Conservation (phyloP, 1,140 invertebrate species). For the Danaus plexippus region DNA sequence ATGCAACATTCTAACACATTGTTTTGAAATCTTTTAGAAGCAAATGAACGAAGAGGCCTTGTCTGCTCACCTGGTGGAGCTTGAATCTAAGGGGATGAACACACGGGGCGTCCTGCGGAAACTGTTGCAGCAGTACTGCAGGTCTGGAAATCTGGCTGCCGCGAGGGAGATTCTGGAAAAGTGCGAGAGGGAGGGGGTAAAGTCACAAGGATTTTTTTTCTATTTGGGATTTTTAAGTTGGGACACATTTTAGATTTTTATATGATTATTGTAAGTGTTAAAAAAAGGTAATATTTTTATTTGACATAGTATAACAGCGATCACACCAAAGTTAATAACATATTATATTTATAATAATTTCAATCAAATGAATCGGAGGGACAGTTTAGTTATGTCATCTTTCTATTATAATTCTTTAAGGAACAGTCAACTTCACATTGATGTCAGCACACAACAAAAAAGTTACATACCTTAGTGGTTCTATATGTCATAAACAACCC, state of each 20-base stretch:
- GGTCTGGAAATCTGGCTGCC: conserved; percentile 58
- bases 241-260: too few relatives aligned
- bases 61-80: conserved; percentile 68
- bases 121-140: conserved; percentile 68
- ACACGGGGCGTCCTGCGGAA: conserved; percentile 70
- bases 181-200: conserved; percentile 59
- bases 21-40: conserved; percentile 32
- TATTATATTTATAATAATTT: neutral
- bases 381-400: conserved; percentile 1
- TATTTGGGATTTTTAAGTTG: too few relatives aligned
- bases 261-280: too few relatives aligned
- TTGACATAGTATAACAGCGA: too few relatives aligned
- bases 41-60: conserved; percentile 71
- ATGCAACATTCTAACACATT: too few relatives aligned
- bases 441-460: too few relatives aligned
- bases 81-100: conserved; percentile 72
- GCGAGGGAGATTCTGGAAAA: conserved; percentile 64
- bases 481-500: too few relatives aligned
- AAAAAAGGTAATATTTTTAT: too few relatives aligned
- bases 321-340: neutral
- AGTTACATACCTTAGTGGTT: too few relatives aligned
- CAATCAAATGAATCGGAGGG: neutral
- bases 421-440: too few relatives aligned
- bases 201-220: conserved; percentile 5
- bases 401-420: too few relatives aligned